Evolutionary conservation across 2,113 vertebrate species (phyloP), one percentile per base, ranked within the genome.

Genomic region (Seriola rivoliana): DNA sequence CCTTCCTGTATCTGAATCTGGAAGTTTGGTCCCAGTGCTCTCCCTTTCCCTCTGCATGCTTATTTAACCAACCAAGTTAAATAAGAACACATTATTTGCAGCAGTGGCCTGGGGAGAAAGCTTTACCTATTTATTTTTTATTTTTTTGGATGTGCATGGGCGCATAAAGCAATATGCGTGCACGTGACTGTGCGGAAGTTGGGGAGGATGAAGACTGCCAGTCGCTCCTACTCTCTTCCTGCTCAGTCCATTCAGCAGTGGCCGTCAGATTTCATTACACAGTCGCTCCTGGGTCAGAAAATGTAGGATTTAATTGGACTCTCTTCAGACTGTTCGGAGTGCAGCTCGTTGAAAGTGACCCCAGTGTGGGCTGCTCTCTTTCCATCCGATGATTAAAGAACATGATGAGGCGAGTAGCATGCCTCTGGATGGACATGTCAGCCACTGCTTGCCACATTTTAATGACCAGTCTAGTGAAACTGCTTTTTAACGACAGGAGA

Each of bases 301-400:
- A 91, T 74, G 88, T 79, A 42, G 85, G 86, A 78, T 88, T 93
- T 93, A 93, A 94, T 94, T 90, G 86, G 91, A 85, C 82, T 85
- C 85, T 90, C 88, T 74, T 87, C 87, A 83, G 78, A 85, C 85
- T 67, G 67, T 82, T 82, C 60, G 23, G 54, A 84, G 85, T 50
- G 78, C 67, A 13, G 88, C 89, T 90, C 67, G 25, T 87, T 86
- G 92, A 90, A 86, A 88, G 78, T 87, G 92, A 94, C 91, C 90
- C 83, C 59, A 13, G 80, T 74, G 85, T 73, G 71, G 80, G 82
- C 85, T 48, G 80, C 81, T 73, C 87, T 85, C 75, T 86, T 75
- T 88, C 88, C 75, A 19, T 64, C 66, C 72, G 58, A 91, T 93
- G 91, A 94, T 94, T 92, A 92, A 92, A 93, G 91, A 87, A 91